Percentiles rank a stretch among this genome's conserved stretches.
Evolutionary conservation across 1,140 invertebrate species (phyloP).

Genomic region (Tetramorium alpestre): DNA sequence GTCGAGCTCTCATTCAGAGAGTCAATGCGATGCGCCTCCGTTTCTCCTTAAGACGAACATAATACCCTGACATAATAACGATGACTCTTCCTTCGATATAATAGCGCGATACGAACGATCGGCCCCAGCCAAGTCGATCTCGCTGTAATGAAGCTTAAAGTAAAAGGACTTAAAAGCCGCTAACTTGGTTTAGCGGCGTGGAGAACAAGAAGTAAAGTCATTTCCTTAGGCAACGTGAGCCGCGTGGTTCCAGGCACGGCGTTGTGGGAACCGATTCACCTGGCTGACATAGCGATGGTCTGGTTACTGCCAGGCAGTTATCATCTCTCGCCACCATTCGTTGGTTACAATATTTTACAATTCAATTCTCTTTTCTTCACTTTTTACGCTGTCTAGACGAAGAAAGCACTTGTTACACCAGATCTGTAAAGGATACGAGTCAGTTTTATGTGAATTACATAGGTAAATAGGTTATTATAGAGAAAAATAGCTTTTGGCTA

Average conservation of each 20-base stretch:
- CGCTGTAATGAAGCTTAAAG: background rate
- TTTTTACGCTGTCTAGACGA: background rate
- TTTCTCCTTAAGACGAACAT: constrained; percentile 1
- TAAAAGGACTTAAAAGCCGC: constrained; percentile 48
- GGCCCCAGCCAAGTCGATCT: background rate
- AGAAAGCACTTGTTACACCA: constrained; percentile 25
- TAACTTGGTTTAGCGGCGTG: constrained; percentile 37
- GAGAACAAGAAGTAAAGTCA: constrained; percentile 71
- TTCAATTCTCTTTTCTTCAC: background rate
- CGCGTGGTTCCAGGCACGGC: constrained; percentile 79
- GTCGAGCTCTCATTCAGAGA: constrained; percentile 4
- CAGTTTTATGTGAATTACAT: background rate
- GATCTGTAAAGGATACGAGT: background rate
- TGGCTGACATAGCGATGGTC: constrained; percentile 77
- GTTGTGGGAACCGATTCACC: constrained; percentile 81
- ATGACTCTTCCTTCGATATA: background rate
- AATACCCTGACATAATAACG: background rate
- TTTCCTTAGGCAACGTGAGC: constrained; percentile 77
- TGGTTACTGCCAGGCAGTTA: constrained; percentile 39
- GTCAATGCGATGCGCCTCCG: background rate
- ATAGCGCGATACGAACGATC: background rate
- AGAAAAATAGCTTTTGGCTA: no score
- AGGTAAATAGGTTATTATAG: no score
- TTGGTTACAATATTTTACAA: constrained; percentile 33
- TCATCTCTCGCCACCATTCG: constrained; percentile 13